A percentile compares a stretch with the other conserved stretches of the same genome.
phyloP scores from a whole-genome alignment of 1,140 invertebrate species.

The Pseudachorutes palmiensis region DNA sequence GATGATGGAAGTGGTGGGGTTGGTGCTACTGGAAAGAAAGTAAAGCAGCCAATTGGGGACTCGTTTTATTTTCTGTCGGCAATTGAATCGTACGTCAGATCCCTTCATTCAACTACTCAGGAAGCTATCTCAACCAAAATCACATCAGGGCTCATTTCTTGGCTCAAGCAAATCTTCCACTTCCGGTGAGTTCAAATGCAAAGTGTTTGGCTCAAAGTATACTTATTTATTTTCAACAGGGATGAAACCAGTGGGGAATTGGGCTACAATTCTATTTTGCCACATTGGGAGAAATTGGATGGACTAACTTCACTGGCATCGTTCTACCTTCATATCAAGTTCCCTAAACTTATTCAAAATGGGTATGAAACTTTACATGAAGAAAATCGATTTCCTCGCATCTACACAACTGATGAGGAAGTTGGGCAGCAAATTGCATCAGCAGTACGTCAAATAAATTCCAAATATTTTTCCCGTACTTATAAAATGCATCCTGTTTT shows the following conservation, averaged over 20 bases:
- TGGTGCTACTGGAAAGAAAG: neutral
- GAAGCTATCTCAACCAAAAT: constrained; percentile 32
- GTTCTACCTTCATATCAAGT: constrained; percentile 21
- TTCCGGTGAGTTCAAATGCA: constrained; percentile 27
- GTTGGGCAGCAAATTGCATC: constrained; percentile 24
- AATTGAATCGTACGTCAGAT: constrained; percentile 35
- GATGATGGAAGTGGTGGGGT: neutral
- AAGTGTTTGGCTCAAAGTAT: neutral
- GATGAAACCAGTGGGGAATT: constrained; percentile 16
- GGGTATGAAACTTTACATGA: constrained; percentile 30
- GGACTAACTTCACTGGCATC: constrained; percentile 25
- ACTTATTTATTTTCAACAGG: constrained; percentile 13
- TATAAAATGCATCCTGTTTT: neutral
- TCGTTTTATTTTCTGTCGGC: constrained; percentile 33
- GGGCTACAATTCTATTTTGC: constrained; percentile 32
- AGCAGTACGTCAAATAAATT: constrained; percentile 22
- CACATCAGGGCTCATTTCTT: constrained; percentile 22
- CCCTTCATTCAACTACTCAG: constrained; percentile 33
- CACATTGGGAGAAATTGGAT: constrained; percentile 32
- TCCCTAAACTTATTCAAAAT: constrained; percentile 25
- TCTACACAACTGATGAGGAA: constrained; percentile 32
- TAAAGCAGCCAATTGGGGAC: neutral
- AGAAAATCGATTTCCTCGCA: constrained; percentile 24
- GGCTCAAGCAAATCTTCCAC: constrained; percentile 37
- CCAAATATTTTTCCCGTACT: too few relatives aligned